Evolutionary conservation across 1,140 invertebrate species (phyloP), one percentile per base, ranked within the genome.

Genomic region (Sinonovacula constricta): DNA sequence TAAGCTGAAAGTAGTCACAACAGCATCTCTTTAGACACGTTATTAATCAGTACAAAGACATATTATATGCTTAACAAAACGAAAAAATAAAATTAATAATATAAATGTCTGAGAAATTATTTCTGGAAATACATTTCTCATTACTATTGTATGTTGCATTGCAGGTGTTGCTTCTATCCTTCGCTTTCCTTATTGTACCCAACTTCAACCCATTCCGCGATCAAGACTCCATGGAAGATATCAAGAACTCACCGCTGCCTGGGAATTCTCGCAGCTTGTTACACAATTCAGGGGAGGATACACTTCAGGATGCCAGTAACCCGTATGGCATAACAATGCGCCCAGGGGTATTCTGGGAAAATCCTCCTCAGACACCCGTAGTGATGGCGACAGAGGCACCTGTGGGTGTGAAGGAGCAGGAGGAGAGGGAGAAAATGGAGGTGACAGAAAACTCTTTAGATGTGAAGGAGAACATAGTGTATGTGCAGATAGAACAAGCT

Each of bases 161-260:
- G 53, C 75, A 85, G 83, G 85, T 88, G 1, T 72, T 89, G n/a
- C 26, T 88, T 53, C 75, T 89, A 56, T 89, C 88, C 36, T 89
- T 89, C 81, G 86, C 86, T 34, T 83, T 89, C 39, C 54, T 89
- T 49, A 79, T 89, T 45, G 76, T 88, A 28, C 88, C 88, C 57
- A 88, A 83, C 74, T 85, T 86, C 45, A 86, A 85, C 57, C 88
- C 88, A 34, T 86, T 88, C 53, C 63, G 76, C 26, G 67, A 80
- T 22, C 56, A 31, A 36, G 69, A 67, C 54, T 67, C 63, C 5
- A 36, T 79, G 45, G 70, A 75, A 53, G 80, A 81, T 28, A 65
- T 79, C 0, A 79, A 62, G 56, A 51, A 74, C 5, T 57, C 81
- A 5, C 81, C 75, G n/a, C 71, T 83, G 45, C 82, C 80, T 67